phyloP scores from a whole-genome alignment of 2,113 vertebrate species.

The Chaenogobius annularis region DNA sequence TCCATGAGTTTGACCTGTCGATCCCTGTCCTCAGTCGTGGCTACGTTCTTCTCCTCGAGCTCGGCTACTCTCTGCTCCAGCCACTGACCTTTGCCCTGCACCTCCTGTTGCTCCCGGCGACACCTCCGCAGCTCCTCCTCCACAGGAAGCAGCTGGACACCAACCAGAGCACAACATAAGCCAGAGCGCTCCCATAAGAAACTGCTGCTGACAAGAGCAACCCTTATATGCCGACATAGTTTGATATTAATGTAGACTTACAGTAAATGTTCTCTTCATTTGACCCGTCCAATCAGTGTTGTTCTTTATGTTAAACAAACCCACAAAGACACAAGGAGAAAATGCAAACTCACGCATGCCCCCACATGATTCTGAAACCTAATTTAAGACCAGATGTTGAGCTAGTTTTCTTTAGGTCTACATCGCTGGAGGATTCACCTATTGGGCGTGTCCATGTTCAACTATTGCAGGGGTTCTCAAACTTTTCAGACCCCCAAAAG shows the following conservation, averaged over 20 bases:
- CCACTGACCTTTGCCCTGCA: slow-evolving; percentile 80
- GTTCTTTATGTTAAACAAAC: background rate
- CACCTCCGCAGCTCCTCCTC: slow-evolving; percentile 85
- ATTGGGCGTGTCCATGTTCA: background rate
- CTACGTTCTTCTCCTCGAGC: slow-evolving; percentile 82
- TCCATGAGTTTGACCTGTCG: slow-evolving; percentile 88
- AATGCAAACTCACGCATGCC: background rate
- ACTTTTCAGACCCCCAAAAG: too few relatives aligned
- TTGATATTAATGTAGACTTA: too few relatives aligned
- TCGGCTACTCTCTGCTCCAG: slow-evolving; percentile 85
- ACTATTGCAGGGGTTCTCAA: too few relatives aligned
- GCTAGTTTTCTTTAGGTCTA: background rate
- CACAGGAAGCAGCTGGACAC: slow-evolving; percentile 81
- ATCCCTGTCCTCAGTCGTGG: slow-evolving; percentile 79
- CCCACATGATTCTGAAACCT: background rate
- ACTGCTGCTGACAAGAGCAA: background rate
- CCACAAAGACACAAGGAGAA: background rate
- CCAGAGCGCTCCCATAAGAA: background rate
- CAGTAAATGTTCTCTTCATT: too few relatives aligned
- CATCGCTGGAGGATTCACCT: background rate
- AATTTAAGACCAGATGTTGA: background rate
- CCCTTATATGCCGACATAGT: background rate
- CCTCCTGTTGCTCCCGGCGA: slow-evolving; percentile 84
- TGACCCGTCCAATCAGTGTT: too few relatives aligned
- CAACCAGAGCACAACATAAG: slow-evolving; percentile 38